phyloP scores from a whole-genome alignment of 2,113 vertebrate genomes.

The Philantomba maxwellii region DNA sequence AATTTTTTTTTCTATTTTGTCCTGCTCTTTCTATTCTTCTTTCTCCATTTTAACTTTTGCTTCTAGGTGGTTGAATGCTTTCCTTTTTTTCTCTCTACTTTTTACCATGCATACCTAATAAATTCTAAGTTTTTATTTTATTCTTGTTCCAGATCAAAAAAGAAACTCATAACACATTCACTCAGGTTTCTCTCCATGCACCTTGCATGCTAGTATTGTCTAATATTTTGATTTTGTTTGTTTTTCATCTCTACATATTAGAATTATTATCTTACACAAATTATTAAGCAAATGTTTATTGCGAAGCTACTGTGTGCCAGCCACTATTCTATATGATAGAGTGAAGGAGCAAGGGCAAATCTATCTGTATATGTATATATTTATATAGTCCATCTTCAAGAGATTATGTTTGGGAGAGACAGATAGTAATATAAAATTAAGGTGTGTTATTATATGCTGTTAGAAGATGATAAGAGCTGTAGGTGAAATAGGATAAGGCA shows the following conservation, averaged over 20 bases:
- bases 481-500: neutral
- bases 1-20: neutral
- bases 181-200: neutral
- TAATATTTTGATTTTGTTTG: neutral
- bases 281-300: neutral
- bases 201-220: neutral
- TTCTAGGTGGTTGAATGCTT: neutral
- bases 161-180: neutral
- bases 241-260: neutral
- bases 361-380: neutral
- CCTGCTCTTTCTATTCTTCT: neutral
- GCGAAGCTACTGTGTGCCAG: neutral
- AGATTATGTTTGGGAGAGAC: neutral
- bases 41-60: neutral
- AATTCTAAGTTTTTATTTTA: neutral
- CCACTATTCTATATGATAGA: neutral
- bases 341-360: neutral
- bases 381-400: neutral
- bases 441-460: neutral
- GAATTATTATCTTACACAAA: neutral
- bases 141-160: neutral
- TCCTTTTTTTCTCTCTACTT: neutral
- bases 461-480: neutral
- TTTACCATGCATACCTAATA: neutral
- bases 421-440: neutral